Percentiles rank a stretch among this genome's conserved stretches.
Evolutionary conservation across 2,113 vertebrate genomes (phyloP).

Genomic region (Rhea americana): DNA sequence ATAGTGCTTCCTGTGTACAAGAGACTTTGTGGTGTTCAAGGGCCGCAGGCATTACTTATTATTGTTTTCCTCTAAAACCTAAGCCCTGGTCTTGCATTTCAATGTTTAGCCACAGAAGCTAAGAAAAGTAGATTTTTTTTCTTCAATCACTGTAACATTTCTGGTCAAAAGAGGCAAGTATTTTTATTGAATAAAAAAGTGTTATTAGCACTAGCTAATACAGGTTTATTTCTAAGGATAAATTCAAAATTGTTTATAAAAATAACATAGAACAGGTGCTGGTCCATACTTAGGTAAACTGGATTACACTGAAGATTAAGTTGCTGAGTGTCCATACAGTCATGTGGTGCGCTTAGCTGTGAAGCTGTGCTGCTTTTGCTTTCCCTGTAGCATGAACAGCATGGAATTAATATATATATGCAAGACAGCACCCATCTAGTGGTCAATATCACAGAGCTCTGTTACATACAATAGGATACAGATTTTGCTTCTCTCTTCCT

Average conservation of each 20-base stretch:
- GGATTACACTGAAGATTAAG: not conserved
- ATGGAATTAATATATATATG: not conserved
- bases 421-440: not conserved
- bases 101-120: not conserved
- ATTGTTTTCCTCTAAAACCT: not conserved
- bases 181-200: not conserved
- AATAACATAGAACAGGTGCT: not conserved
- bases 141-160: not conserved
- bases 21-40: rapidly evolving
- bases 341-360: not conserved
- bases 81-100: not conserved
- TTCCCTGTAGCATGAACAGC: rapidly evolving
- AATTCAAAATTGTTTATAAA: not conserved
- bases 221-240: not conserved
- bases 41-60: not conserved
- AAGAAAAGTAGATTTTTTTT: not conserved
- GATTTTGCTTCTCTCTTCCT: not conserved
- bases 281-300: rapidly evolving
- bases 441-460: not conserved
- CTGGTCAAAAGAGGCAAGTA: not conserved
- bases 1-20: not conserved
- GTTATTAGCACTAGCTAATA: not conserved
- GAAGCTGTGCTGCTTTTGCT: not conserved
- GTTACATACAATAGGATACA: not conserved
- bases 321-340: rapidly evolving